phyloP scores from a whole-genome alignment of 2,113 vertebrate genomes.

The Octodon degus region DNA sequence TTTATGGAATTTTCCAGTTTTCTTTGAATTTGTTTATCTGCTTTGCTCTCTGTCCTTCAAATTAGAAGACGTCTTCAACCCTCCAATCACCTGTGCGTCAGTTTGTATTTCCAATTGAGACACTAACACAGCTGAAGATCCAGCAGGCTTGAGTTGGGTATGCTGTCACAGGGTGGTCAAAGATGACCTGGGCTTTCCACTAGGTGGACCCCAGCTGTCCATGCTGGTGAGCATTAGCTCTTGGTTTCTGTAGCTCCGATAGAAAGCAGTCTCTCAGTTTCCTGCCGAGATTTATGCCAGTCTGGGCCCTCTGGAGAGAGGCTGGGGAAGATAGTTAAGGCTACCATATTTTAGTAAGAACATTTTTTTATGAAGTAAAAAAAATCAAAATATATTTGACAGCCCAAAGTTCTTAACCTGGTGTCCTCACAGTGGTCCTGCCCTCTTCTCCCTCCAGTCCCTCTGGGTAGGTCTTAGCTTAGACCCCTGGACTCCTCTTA shows the following conservation, averaged over 20 bases:
- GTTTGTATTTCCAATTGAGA: background rate
- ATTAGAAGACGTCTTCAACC: constrained; percentile 22
- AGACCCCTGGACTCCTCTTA: background rate
- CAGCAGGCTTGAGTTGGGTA: background rate
- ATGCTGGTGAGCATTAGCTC: background rate
- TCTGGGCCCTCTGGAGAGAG: background rate
- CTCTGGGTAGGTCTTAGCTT: background rate
- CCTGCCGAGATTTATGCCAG: background rate
- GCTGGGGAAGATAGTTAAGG: background rate
- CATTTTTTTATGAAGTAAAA: background rate
- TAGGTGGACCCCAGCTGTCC: background rate
- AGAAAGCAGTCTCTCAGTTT: background rate
- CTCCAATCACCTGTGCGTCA: background rate
- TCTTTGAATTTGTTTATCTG: background rate
- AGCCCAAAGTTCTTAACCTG: background rate
- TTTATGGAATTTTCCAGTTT: background rate
- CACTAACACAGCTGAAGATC: background rate
- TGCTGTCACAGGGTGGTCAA: background rate
- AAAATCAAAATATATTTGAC: background rate
- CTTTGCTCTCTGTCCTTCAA: background rate
- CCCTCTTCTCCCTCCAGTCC: background rate
- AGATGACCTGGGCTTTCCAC: background rate
- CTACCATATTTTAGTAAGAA: background rate
- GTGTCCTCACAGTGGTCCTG: background rate
- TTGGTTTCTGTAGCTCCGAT: background rate